Evolutionary conservation across 2,888 invertebrate species (phyloP).

Genomic region (Nymphalis c-album): DNA sequence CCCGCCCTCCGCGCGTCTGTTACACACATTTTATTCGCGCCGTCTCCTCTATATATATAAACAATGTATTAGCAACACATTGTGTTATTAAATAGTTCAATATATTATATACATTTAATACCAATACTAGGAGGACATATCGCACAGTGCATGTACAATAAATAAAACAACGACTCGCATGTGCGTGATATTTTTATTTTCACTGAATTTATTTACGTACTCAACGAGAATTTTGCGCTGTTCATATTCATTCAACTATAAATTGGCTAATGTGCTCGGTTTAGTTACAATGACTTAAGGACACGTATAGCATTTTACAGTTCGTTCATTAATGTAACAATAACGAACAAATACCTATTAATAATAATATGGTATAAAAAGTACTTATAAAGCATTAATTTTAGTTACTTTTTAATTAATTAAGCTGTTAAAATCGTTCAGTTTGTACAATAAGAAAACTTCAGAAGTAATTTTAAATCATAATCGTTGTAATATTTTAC

Average conservation of each 20-base stretch:
- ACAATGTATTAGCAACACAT: no score
- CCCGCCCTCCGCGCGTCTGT: no score
- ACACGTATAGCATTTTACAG: conserved; percentile 55
- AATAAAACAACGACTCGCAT: conserved; percentile 73
- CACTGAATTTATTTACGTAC: conserved; percentile 71
- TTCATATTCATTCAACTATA: conserved; percentile 68
- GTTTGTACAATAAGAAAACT: conserved; percentile 13
- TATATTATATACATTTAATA: no score
- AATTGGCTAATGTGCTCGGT: conserved; percentile 74
- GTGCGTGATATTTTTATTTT: conserved; percentile 79
- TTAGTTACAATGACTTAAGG: conserved; percentile 62
- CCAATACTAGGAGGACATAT: not conserved
- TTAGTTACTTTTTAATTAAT: conserved; percentile 34
- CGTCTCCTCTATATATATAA: no score
- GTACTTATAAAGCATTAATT: conserved; percentile 61
- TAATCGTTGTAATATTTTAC: conserved; percentile 24
- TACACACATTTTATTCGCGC: no score
- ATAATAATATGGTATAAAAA: conserved; percentile 61
- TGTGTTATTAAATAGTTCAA: no score
- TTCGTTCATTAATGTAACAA: conserved; percentile 54
- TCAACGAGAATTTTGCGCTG: conserved; percentile 66
- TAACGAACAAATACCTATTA: conserved; percentile 63
- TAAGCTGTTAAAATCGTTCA: conserved; percentile 37
- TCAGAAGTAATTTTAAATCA: conserved; percentile 16
- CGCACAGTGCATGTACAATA: not conserved